Percentiles rank a stretch among this genome's conserved stretches.
Evolutionary conservation across 2,888 invertebrate species (phyloP).

Genomic region (Marasmarcha lunaedactyla): DNA sequence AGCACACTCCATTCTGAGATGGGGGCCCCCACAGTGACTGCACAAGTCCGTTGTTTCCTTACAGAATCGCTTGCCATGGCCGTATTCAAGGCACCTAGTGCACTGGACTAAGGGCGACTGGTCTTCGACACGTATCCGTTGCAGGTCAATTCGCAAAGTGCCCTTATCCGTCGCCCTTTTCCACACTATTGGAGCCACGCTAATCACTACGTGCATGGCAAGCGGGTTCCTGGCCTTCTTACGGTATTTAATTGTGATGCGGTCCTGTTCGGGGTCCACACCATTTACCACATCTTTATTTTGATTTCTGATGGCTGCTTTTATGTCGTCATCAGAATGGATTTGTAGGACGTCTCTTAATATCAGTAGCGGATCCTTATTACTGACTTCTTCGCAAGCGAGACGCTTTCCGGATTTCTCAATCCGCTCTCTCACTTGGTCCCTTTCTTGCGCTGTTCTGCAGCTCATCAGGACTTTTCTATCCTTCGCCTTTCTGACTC

Average conservation of each 20-base stretch:
- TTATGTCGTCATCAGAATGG: not conserved
- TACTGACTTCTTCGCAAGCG: too few species aligned
- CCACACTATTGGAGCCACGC: slow-evolving; percentile 10
- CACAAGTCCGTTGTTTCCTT: slow-evolving; percentile 7
- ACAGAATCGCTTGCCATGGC: slow-evolving; percentile 12
- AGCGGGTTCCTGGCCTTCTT: slow-evolving; percentile 12
- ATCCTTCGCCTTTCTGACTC: too few species aligned
- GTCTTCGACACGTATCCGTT: slow-evolving; percentile 8
- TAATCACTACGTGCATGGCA: slow-evolving; percentile 10
- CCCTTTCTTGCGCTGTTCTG: too few species aligned
- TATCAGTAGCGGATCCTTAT: too few species aligned
- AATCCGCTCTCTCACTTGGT: too few species aligned
- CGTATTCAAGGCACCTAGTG: too few species aligned
- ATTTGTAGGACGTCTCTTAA: not conserved
- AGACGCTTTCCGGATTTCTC: too few species aligned
- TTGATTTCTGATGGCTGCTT: slow-evolving; percentile 3
- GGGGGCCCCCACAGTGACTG: slow-evolving; percentile 10
- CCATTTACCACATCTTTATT: slow-evolving; percentile 9
- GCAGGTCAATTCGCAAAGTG: slow-evolving; percentile 9
- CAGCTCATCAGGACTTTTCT: too few species aligned
- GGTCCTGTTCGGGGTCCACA: not conserved
- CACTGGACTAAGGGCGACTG: too few species aligned
- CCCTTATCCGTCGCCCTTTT: slow-evolving; percentile 6
- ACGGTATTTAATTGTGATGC: slow-evolving; percentile 6
- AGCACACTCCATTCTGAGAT: not conserved